Conservation (phyloP, 2,888 invertebrate genomes). For the Polydesmus complanatus region DNA sequence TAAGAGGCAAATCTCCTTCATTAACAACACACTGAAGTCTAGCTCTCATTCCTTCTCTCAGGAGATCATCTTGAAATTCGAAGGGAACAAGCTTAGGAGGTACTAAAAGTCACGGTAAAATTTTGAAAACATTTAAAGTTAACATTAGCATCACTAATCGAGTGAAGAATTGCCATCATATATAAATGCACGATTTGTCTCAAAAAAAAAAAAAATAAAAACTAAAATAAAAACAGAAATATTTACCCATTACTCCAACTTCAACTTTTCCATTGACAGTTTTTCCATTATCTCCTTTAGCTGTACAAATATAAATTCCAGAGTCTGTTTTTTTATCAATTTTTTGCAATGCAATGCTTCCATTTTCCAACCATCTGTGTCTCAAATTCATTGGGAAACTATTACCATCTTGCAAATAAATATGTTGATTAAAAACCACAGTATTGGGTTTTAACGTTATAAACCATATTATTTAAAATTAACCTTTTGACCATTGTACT, state of each 20-base stretch:
- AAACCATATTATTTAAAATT: background rate
- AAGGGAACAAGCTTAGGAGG: conserved; percentile 20
- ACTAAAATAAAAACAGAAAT: too few species aligned
- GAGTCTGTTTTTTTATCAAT: conserved; percentile 30
- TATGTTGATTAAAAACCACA: too few species aligned
- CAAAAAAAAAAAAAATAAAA: too few species aligned
- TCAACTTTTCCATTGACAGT: conserved; percentile 1
- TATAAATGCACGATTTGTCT: too few species aligned
- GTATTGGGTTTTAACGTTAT: too few species aligned
- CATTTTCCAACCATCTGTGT: conserved; percentile 26
- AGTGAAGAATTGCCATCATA: too few species aligned
- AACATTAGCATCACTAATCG: too few species aligned
- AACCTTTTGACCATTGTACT: conserved; percentile 8
- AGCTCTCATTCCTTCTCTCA: conserved; percentile 14
- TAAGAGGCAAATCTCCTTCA: conserved; percentile 63
- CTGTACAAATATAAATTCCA: conserved; percentile 31
- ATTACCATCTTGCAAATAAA: conserved; percentile 24
- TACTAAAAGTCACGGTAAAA: conserved; percentile 19
- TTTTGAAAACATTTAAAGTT: too few species aligned
- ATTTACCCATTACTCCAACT: conserved; percentile 9
- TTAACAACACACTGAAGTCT: conserved; percentile 60
- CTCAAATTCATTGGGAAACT: conserved; percentile 29
- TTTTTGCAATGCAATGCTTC: conserved; percentile 28
- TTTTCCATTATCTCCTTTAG: conserved; percentile 26
- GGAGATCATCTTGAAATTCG: conserved; percentile 19